phyloP scores from a whole-genome alignment of 1,140 invertebrate species.

The Lepidostoma basale region DNA sequence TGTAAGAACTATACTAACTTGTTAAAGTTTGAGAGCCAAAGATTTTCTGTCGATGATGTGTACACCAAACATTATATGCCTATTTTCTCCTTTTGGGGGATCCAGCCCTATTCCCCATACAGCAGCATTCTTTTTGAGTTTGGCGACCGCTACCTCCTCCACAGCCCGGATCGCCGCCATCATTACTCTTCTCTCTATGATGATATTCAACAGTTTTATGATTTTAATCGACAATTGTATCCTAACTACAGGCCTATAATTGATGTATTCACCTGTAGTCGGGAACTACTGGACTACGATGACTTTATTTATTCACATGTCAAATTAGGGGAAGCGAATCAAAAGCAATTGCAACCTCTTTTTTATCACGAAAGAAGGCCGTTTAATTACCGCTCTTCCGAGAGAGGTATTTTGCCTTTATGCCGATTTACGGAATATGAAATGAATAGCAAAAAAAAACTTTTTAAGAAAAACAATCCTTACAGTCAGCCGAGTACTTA shows the following conservation, averaged over 20 bases:
- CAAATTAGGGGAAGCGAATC: constrained; percentile 34
- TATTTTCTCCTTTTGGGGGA: constrained; percentile 40
- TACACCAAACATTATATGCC: constrained; percentile 43
- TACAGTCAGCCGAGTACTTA: constrained; percentile 34
- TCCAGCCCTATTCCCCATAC: constrained; percentile 38
- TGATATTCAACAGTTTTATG: constrained; percentile 38
- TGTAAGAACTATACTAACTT: constrained; percentile 38
- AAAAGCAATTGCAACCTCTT: constrained; percentile 41
- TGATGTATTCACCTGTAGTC: constrained; percentile 37
- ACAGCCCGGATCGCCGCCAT: constrained; percentile 33
- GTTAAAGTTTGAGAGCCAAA: constrained; percentile 30
- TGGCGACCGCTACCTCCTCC: constrained; percentile 31
- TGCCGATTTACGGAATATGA: constrained; percentile 38
- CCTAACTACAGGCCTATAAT: constrained; percentile 37
- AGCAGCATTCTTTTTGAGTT: constrained; percentile 33
- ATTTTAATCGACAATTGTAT: constrained; percentile 31
- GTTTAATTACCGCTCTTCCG: constrained; percentile 36
- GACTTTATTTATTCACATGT: constrained; percentile 41
- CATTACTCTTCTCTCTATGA: constrained; percentile 38
- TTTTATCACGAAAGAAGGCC: constrained; percentile 37
- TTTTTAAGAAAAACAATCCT: constrained; percentile 40
- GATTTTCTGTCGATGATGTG: not conserved
- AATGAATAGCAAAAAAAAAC: constrained; percentile 39
- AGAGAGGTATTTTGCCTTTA: constrained; percentile 6
- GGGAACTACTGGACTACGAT: constrained; percentile 46